Evolutionary conservation across 2,797 vertebrate genomes (phyloP), one percentile per base, ranked within the genome.

Genomic region (Moxostoma hubbsi): DNA sequence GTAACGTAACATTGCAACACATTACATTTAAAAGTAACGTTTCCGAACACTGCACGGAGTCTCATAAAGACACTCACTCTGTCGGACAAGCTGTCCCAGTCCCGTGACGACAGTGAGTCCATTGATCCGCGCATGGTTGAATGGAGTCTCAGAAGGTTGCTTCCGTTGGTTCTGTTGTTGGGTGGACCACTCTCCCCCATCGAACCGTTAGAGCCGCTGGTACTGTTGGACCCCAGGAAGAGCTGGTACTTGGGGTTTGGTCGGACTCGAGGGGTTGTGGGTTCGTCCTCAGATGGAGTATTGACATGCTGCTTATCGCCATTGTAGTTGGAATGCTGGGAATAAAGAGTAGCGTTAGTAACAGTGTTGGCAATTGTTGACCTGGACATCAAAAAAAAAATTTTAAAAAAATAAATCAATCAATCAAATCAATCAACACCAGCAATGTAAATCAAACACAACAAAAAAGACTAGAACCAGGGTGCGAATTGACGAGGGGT

Each of bases 231-330:
- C 6, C 75, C 66, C 6, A 85, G 66, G 50, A 45, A 85, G 13
- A 85, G 75, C 77, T 85, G 70, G 77, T 85, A 85, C 9, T 73
- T 84, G 6, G 84, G 80, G 69, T 69, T 85, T 1, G 18, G n/a
- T 0, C 3, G 49, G 15, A 36, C 2, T 71, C 36, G 82, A 5
- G 80, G 64, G 7, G 80, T 77, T 0, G 13, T 2, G 4, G 77
- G 77, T 0, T 71, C 79, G 0, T 79, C 79, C 16, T 75, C 80
- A 0, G 77, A 82, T 7, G 13, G 9, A 2, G 43, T 73, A 4
- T 57, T 61, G 18, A 55, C 53, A 9, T 13, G n/a, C 50, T 54
- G 43, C 18, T 76, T 73, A 24, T 80, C 70, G 4, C 55, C 61
- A 11, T 80, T 73, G 8, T 36, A 53, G 15, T 45, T 54, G 64